Conservation (phyloP, 2,113 vertebrate species). For the Turnix velox region DNA sequence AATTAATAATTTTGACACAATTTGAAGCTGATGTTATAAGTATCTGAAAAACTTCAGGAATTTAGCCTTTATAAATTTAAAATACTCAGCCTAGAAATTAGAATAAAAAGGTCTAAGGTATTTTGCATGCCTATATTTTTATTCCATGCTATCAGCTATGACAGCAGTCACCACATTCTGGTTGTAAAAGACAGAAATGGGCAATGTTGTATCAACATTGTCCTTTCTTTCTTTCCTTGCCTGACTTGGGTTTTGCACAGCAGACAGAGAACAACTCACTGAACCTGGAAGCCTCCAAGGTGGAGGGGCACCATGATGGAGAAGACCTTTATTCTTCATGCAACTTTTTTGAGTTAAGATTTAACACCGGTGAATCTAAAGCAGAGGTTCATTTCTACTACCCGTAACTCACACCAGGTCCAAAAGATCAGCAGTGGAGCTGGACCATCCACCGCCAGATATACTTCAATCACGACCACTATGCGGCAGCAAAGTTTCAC, state of each 20-base stretch:
- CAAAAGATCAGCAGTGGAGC: neutral
- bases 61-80: neutral
- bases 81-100: neutral
- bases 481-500: constrained; percentile 48
- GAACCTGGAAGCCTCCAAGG: neutral
- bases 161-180: neutral
- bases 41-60: neutral
- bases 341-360: neutral
- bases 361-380: neutral
- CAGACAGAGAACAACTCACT: neutral
- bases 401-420: neutral
- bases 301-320: neutral
- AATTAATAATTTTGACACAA: neutral
- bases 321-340: neutral
- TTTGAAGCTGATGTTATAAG: neutral
- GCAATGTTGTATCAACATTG: neutral
- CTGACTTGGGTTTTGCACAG: neutral
- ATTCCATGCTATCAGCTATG: neutral
- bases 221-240: neutral
- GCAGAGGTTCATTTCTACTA: neutral
- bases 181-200: neutral
- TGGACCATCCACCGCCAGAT: neutral
- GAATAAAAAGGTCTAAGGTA: neutral
- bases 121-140: neutral
- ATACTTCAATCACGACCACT: neutral